A percentile compares a stretch with the other conserved stretches of the same genome.
Evolutionary conservation across 2,888 invertebrate genomes (phyloP).

Genomic region (Leptopilina myrica): DNA sequence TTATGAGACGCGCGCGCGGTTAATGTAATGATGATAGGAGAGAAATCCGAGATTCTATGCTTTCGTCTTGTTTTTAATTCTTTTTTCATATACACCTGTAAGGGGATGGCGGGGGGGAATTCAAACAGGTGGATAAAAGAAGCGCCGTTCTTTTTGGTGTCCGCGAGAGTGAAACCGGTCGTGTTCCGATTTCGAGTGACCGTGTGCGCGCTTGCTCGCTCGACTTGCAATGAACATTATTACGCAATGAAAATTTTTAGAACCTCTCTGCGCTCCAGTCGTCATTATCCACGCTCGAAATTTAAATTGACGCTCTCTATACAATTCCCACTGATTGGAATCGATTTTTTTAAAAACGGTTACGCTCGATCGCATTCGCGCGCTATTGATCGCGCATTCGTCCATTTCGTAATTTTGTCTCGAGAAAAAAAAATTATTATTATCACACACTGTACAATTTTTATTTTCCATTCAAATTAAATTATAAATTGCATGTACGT

Average conservation of each 20-base stretch:
- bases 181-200: slow-evolving; percentile 63
- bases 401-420: background rate
- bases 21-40: background rate
- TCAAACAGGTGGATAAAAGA: slow-evolving; percentile 52
- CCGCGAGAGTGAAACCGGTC: slow-evolving; percentile 67
- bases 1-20: background rate
- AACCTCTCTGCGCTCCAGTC: background rate
- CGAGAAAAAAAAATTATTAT: background rate
- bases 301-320: slow-evolving; percentile 4
- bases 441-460: too few relatives aligned
- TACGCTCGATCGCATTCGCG: background rate
- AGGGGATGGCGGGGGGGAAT: background rate
- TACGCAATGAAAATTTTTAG: slow-evolving; percentile 28
- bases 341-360: slow-evolving; percentile 20
- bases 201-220: background rate
- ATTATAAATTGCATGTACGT: too few relatives aligned
- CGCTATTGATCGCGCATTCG: background rate
- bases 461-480: too few relatives aligned
- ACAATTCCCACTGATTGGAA: slow-evolving; percentile 4
- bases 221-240: slow-evolving; percentile 18
- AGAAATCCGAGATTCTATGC: background rate
- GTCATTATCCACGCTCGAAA: slow-evolving; percentile 26
- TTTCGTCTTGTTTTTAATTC: background rate
- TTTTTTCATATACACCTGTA: background rate
- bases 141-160: slow-evolving; percentile 54